Evolutionary conservation across 2,113 vertebrate genomes (phyloP), one percentile per base, ranked within the genome.

Genomic region (Pseudopodoces humilis): DNA sequence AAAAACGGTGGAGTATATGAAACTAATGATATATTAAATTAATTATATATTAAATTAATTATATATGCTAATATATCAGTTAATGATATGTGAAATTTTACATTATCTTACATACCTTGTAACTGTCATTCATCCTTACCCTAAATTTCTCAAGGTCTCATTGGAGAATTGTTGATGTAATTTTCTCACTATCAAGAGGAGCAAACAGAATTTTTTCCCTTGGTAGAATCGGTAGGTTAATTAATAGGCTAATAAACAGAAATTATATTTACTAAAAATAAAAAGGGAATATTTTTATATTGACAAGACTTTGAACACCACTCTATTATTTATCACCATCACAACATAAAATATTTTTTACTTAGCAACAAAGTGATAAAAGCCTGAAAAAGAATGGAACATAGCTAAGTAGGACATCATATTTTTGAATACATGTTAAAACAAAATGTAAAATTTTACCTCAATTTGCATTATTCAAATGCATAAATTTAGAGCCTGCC

Each of bases 191-290:
- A 49, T 86, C 25, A 76, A 65, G n/a, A 92, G 47, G 74, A 84
- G 27, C 74, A 37, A 94, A 90, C 18, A 74, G 64, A 80, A 53
- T 47, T 92, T 88, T 88, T 96, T 82, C 83, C 31, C 79, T 50
- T 53, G 15, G 10, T 71, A 80, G 44, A 70, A 67, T 33, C 14
- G 74, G 25, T 77, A 69, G 63, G 90, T 94, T 96, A 96, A 92
- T 91, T 96, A 96, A 94, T 68, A 84, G 27, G 62, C 8, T 90
- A 96, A 95, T 80, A 88, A 94, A 82, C 2, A 10, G 16, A 94
- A 93, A 93, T 91, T 64, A 25, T 86, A 76, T 53, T 86, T 87
- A 67, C 35, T 88, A 90, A 86, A 93, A 91, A 88, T 89, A 83
- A 43, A 41, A 80, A 62, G n/a, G 5, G 35, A 76, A 49, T 89